These are phyloP conservation scores for Gymnocypris eckloni DNA, from an alignment of 2,797 vertebrate genomes.

Conservation along the genomic window DNA sequence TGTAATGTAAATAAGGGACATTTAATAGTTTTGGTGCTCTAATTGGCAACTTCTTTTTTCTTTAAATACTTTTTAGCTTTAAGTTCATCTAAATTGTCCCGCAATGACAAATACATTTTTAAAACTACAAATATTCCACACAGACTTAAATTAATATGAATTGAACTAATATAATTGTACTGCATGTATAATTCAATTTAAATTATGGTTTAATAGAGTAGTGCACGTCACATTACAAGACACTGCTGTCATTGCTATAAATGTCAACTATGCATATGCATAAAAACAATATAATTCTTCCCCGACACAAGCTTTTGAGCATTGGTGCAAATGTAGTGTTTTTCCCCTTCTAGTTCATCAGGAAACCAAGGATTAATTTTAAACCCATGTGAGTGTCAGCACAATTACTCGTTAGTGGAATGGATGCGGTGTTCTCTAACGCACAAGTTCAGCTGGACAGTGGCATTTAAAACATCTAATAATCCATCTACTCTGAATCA, in stretches of 20 bases:
- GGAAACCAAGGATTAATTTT: slow-evolving; percentile 55
- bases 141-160: background rate
- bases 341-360: background rate
- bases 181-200: background rate
- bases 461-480: background rate
- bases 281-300: background rate
- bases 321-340: slow-evolving; percentile 14
- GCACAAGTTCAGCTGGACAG: background rate
- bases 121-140: background rate
- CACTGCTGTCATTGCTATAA: background rate
- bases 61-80: background rate
- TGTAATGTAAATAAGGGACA: background rate
- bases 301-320: slow-evolving; percentile 5
- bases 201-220: background rate
- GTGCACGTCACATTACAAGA: background rate
- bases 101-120: too few species aligned
- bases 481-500: slow-evolving; percentile 12
- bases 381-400: slow-evolving; percentile 37
- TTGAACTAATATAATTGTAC: background rate
- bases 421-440: slow-evolving; percentile 21
- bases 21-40: background rate
- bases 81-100: too few species aligned
- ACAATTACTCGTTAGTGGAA: slow-evolving; percentile 72
- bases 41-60: background rate
- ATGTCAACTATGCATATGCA: background rate